Base-by-base conservation (phyloP, 2,113 vertebrate species). In the Oxyruncus cristatus region DNA sequence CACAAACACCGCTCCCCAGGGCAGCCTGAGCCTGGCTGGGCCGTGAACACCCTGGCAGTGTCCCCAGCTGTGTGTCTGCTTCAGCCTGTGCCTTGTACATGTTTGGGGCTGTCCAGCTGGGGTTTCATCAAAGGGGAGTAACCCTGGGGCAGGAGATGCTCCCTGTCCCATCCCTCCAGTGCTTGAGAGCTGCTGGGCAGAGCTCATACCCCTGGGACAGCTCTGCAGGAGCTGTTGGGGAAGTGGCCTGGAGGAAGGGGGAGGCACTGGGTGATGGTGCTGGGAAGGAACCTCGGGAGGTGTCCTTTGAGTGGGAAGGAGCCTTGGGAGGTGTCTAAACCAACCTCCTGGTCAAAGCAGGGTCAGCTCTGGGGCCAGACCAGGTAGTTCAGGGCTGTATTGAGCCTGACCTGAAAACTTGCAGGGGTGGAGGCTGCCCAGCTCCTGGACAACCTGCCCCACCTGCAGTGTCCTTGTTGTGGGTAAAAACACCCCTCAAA, bases 391-490 rank as follows among this genome's bases (percentile, higher is more conserved):
- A 52, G 74, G 65, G 74, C 33, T 82, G 44, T 27, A 2, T 1
- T 0, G 1, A 70, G 32, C 35, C 35, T 6, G 61, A 24, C 20
- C 5, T 49, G 37, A 50, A 28, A 73, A 22, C 30, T 26, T 8
- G 1, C 37, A 11, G 16, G 46, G 52, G 42, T 79, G 88, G 68
- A 76, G 75, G 32, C 30, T 42, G 56, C 24, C 8, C 14, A 7
- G 62, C 55, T 65, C 74, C 59, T 33, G 82, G 49, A 27, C 28
- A 21, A 4, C 53, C 59, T n/a, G 71, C 66, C 62, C 61, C 46
- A 5, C 32, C 16, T 11, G 7, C 35, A 12, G 0, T 1, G 24
- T 8, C 74, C 66, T 68, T 6, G 2, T 6, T 2, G 44, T 6
- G 56, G 27, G 14, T 15, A 3, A 20, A 41, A 28, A 0, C 11